Conservation (phyloP, 2,113 vertebrate genomes). For the Condylura cristata region DNA sequence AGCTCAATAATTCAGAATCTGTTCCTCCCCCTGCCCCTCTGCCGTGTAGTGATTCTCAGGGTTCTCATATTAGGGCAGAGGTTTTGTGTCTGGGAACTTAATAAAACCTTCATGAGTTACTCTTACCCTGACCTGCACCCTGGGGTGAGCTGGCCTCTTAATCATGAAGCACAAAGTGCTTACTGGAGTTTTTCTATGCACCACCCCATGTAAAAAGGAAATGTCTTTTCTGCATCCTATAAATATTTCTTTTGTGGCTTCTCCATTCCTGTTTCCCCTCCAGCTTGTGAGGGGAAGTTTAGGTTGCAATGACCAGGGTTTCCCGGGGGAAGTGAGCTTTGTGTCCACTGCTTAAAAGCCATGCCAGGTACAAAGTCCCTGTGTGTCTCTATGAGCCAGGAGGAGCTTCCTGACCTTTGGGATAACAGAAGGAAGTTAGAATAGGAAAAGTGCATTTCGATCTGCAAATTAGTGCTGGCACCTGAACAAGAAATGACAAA, state of each 20-base stretch:
- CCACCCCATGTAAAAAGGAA: neutral
- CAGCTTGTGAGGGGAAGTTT: neutral
- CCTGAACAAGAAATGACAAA: neutral
- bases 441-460: neutral
- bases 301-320: neutral
- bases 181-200: neutral
- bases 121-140: neutral
- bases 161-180: neutral
- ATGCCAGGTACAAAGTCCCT: neutral
- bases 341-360: neutral
- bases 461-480: neutral
- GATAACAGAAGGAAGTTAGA: neutral
- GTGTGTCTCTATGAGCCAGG: neutral
- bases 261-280: neutral
- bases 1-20: neutral
- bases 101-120: neutral
- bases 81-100: neutral
- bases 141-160: neutral
- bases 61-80: neutral
- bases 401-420: neutral
- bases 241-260: neutral
- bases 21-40: no score
- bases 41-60: neutral
- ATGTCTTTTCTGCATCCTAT: neutral
- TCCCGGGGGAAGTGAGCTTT: fast-evolving